phyloP scores from a whole-genome alignment of 2,113 vertebrate species.

The Pholis gunnellus region DNA sequence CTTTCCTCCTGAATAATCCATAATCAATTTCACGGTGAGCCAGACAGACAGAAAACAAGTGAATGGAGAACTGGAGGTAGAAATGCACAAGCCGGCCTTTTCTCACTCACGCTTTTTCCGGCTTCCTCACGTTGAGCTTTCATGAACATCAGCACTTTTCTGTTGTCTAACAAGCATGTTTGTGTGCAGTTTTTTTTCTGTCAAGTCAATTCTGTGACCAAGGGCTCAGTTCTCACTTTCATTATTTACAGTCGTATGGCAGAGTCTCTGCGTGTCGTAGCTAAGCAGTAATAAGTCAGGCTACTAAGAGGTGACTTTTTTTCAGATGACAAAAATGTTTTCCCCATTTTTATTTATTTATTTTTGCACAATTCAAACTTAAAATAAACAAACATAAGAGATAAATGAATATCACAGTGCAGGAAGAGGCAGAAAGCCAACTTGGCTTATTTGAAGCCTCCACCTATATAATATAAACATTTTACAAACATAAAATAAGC shows the following conservation, averaged over 20 bases:
- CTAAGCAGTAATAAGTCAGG: not conserved
- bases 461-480: too few species aligned
- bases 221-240: conserved; percentile 7
- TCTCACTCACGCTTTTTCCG: not conserved
- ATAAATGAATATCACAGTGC: too few species aligned
- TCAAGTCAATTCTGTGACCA: conserved; percentile 31
- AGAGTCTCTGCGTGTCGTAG: not conserved
- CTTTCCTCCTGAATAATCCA: conserved; percentile 84
- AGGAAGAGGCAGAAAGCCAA: too few species aligned
- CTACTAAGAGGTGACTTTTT: not conserved
- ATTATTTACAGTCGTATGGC: not conserved
- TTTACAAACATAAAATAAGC: too few species aligned
- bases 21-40: conserved; percentile 77
- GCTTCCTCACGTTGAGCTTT: conserved; percentile 42
- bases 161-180: conserved; percentile 18
- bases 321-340: too few species aligned
- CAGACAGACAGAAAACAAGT: conserved; percentile 71
- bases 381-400: too few species aligned
- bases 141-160: conserved; percentile 69
- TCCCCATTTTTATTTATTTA: too few species aligned
- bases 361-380: too few species aligned
- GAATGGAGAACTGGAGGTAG: conserved; percentile 70
- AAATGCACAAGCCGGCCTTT: conserved; percentile 49
- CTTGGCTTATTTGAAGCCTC: too few species aligned
- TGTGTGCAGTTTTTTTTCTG: not conserved